Base-by-base conservation (phyloP, 2,797 vertebrate species). In the Pangasius krempfi region DNA sequence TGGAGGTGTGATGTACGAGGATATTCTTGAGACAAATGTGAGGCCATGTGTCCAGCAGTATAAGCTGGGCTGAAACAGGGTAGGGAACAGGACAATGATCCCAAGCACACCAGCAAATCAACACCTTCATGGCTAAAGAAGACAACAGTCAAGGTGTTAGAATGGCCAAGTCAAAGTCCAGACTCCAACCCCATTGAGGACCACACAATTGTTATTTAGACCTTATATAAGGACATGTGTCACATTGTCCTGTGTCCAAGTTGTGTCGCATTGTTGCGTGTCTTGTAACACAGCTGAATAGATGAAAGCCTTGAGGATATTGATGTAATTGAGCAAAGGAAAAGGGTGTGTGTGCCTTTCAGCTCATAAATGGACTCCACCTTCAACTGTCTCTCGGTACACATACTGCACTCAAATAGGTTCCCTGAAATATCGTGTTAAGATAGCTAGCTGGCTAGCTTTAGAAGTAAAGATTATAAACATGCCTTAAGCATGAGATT, bases 321-420 rank as follows among this genome's bases (percentile, higher is more conserved):
- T 91, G 94, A 95, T 93, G 93, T 92, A 93, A 94, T 93, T 93
- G 94, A 94, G 93, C 93, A 90, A 92, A 86, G 16, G 5, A 92
- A 91, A 91, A 81, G 92, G 93, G 94, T 93, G 79, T 25, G 47
- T 78, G 79, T 60, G 33, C 78, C 56, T 81, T 81, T 54, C 30
- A 60, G 79, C 79, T 60, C 56, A 81, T 25, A 60, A 81, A 60
- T n/a, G 50, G 25, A 52, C 75, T 78, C 47, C 75, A 78, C 78
- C 30, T 58, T 80, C 8, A 58, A 37, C 79, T 40, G 79, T 37
- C 33, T 81, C 33, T 37, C 33, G 33, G 54, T 60, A 60, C 54
- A 37, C 54, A 13, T 40, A 14, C 79, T 40, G 79, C 54, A 40
- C 30, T 58, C 54, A 60, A 80, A 40, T 56, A 81, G 54, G 33